Percentiles rank a stretch among this genome's conserved stretches.
Conservation (phyloP, 2,113 vertebrate species). For the Pangasianodon hypophthalmus region DNA sequence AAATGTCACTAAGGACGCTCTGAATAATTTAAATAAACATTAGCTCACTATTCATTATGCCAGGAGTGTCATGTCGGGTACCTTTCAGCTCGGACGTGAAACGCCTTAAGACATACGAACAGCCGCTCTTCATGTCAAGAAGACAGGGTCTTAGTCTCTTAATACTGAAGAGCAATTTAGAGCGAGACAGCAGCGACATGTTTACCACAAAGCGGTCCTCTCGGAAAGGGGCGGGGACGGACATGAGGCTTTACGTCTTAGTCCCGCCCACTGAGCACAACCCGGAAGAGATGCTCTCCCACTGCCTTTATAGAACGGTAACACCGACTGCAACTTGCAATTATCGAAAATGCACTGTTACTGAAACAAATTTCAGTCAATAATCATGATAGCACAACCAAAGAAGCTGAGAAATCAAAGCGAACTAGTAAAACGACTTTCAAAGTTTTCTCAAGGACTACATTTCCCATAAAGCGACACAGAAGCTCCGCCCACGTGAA, state of each 20-base stretch:
- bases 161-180: neutral
- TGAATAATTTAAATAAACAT: neutral
- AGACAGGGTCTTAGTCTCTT: neutral
- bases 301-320: neutral
- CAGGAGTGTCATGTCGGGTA: neutral
- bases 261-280: neutral
- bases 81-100: constrained; percentile 33
- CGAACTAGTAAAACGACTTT: neutral
- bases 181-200: neutral
- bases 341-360: too few relatives aligned
- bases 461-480: neutral
- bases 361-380: neutral
- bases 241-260: neutral
- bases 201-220: neutral
- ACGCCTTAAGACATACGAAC: neutral
- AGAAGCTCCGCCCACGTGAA: neutral
- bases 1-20: neutral
- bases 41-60: neutral
- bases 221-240: neutral
- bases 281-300: neutral
- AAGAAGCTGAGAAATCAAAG: neutral
- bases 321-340: too few relatives aligned
- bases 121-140: neutral
- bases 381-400: rapidly evolving
- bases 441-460: neutral